Conservation (phyloP, 2,797 vertebrate genomes). For the Phataginus tetradactyla region DNA sequence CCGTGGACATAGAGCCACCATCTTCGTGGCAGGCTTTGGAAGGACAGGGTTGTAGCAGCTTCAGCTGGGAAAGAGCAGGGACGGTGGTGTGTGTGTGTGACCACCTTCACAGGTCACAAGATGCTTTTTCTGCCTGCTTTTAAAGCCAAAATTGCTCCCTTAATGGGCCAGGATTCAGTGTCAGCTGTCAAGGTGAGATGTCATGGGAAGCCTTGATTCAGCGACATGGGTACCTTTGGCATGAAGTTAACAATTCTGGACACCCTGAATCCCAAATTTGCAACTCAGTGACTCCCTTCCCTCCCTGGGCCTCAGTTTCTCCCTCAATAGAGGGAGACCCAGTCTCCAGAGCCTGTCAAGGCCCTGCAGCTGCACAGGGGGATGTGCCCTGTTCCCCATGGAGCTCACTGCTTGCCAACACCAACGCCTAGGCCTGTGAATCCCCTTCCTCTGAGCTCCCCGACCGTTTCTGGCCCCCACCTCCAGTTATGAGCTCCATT, state of each 20-base stretch:
- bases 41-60: fast-evolving
- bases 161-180: background rate
- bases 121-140: background rate
- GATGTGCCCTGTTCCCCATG: fast-evolving
- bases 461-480: background rate
- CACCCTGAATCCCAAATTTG: background rate
- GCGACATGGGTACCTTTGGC: background rate
- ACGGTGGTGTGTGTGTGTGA: fast-evolving
- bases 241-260: background rate
- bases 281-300: background rate
- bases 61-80: fast-evolving
- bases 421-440: too few relatives aligned
- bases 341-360: background rate
- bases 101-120: background rate
- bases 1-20: background rate
- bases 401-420: fast-evolving
- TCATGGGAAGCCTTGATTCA: background rate
- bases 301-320: background rate
- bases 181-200: background rate
- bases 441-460: background rate
- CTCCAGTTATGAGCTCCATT: fast-evolving
- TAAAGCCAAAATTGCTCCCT: background rate
- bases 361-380: fast-evolving
- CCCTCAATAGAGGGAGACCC: background rate
- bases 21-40: fast-evolving